Conservation (phyloP, 2,113 vertebrate species). For the Orycteropus afer region DNA sequence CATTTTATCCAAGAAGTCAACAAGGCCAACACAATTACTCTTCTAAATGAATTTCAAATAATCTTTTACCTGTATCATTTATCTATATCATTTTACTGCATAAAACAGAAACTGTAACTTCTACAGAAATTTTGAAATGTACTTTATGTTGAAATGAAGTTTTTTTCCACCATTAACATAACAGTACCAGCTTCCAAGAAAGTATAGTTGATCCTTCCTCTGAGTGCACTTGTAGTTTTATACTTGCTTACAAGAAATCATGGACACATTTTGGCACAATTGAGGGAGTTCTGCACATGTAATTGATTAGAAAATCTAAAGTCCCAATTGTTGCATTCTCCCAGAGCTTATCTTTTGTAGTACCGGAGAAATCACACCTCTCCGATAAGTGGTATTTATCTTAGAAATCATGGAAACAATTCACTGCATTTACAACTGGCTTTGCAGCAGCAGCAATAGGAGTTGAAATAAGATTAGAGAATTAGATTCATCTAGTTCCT, state of each 20-base stretch:
- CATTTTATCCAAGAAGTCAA: background rate
- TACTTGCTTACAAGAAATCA: slow-evolving; percentile 40
- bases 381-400: slow-evolving; percentile 26
- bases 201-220: slow-evolving; percentile 43
- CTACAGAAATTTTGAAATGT: background rate
- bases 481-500: slow-evolving; percentile 62
- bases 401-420: slow-evolving; percentile 74
- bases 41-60: slow-evolving; percentile 11
- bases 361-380: slow-evolving; percentile 56
- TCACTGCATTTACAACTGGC: slow-evolving; percentile 75
- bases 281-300: slow-evolving; percentile 41
- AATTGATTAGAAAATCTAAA: slow-evolving; percentile 66
- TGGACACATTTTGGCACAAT: background rate
- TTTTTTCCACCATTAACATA: background rate
- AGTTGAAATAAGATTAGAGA: slow-evolving; percentile 63
- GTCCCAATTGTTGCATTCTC: slow-evolving; percentile 24
- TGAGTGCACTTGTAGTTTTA: slow-evolving; percentile 35
- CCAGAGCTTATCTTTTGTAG: slow-evolving; percentile 34
- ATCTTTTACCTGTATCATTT: background rate
- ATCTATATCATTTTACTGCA: background rate
- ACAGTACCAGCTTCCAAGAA: slow-evolving; percentile 34
- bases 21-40: background rate
- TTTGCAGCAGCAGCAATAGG: slow-evolving; percentile 54
- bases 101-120: background rate
- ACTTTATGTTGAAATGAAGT: background rate